phyloP scores from a whole-genome alignment of 1,140 invertebrate genomes.

The Drosophila willistoni region DNA sequence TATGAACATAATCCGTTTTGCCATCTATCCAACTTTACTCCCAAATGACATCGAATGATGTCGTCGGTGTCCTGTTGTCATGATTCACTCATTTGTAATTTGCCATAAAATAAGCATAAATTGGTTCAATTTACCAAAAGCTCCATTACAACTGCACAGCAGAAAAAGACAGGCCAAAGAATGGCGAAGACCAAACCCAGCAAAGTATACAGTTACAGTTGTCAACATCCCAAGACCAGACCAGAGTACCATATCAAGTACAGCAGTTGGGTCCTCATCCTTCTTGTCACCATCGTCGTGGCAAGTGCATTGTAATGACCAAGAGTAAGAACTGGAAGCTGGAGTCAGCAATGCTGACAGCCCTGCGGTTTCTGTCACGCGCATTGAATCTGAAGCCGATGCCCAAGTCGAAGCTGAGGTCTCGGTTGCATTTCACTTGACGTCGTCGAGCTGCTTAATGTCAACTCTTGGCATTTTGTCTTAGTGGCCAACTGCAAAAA shows the following conservation, averaged over 20 bases:
- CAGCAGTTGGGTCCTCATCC: slow-evolving; percentile 22
- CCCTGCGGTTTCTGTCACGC: slow-evolving; percentile 70
- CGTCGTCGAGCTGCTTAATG: slow-evolving; percentile 68
- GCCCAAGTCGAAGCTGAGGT: slow-evolving; percentile 16
- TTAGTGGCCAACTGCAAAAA: slow-evolving; percentile 55
- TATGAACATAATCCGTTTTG: neutral
- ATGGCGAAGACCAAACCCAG: slow-evolving; percentile 22
- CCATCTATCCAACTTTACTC: neutral
- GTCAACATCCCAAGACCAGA: slow-evolving; percentile 28
- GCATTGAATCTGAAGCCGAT: slow-evolving; percentile 64
- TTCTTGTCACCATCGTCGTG: neutral
- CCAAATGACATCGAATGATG: neutral
- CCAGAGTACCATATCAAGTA: slow-evolving; percentile 44
- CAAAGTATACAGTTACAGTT: slow-evolving; percentile 31
- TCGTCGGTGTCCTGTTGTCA: slow-evolving; percentile 1
- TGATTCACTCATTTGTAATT: slow-evolving; percentile 65
- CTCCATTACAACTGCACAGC: slow-evolving; percentile 68
- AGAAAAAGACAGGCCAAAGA: slow-evolving; percentile 13
- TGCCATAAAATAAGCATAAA: slow-evolving; percentile 80
- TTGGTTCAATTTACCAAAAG: slow-evolving; percentile 79
- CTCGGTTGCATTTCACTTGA: slow-evolving; percentile 71
- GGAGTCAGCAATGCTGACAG: slow-evolving; percentile 45
- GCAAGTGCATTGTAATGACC: slow-evolving; percentile 63
- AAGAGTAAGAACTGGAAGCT: slow-evolving; percentile 29
- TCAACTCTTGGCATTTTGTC: slow-evolving; percentile 76